A percentile compares a stretch with the other conserved stretches of the same genome.
Conservation (phyloP, 2,797 vertebrate genomes). For the Taeniopygia guttata region DNA sequence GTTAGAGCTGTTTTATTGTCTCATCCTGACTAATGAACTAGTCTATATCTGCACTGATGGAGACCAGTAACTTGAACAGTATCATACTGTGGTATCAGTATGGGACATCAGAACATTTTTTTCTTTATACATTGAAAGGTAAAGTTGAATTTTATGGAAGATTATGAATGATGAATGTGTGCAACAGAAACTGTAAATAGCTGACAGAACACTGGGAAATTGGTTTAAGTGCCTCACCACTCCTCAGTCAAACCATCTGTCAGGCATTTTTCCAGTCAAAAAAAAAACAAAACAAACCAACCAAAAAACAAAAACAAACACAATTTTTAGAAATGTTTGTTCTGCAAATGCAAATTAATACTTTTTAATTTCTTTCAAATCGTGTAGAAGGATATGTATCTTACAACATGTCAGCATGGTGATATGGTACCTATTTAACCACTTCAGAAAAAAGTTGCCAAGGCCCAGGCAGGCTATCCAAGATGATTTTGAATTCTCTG, state of each 20-base stretch:
- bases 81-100: neutral
- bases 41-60: neutral
- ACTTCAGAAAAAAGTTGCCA: neutral
- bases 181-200: constrained; percentile 68
- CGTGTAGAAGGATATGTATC: neutral
- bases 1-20: neutral
- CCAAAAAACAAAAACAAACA: neutral
- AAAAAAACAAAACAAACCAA: neutral
- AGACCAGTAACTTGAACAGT: neutral
- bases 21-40: neutral
- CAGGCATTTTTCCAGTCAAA: constrained; percentile 55
- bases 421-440: neutral
- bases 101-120: neutral
- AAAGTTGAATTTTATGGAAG: constrained; percentile 54
- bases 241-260: constrained; percentile 71
- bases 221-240: constrained; percentile 55
- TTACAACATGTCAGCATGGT: neutral
- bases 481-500: neutral
- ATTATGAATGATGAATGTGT: constrained; percentile 26
- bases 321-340: constrained; percentile 67
- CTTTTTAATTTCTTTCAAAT: constrained; percentile 26
- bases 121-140: neutral
- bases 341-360: constrained; percentile 57
- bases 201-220: constrained; percentile 69
- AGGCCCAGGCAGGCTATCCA: neutral